phyloP scores from a whole-genome alignment of 64 coral and sea anemone genomes.

The Actinia equina region DNA sequence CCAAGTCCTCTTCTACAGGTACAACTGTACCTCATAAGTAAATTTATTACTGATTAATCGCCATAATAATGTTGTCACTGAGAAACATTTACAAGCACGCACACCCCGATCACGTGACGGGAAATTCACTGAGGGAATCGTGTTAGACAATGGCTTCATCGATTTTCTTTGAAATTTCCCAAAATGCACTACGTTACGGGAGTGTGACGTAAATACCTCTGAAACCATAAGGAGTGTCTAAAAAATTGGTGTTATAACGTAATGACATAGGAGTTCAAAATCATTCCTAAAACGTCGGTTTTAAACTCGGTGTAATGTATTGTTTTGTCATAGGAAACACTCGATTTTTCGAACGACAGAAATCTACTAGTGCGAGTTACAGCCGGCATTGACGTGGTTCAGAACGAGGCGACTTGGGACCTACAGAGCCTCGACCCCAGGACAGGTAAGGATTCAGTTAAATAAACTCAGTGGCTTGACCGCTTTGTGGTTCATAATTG shows the following conservation, averaged over 20 bases:
- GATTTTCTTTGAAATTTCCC: not conserved
- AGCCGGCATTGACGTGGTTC: constrained; percentile 64
- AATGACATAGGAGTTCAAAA: not conserved
- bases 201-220: not conserved
- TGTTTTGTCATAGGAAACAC: constrained; percentile 40
- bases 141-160: too few species aligned
- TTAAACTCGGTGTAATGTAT: not conserved
- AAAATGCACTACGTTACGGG: not conserved
- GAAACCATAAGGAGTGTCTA: not conserved
- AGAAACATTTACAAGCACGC: too few species aligned
- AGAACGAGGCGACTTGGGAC: constrained; percentile 61
- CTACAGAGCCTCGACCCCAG: constrained; percentile 69
- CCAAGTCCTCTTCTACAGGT: constrained; percentile 68
- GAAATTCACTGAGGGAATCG: too few species aligned
- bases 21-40: not conserved
- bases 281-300: not conserved
- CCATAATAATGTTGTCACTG: too few species aligned
- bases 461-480: too few species aligned
- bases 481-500: not conserved
- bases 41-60: too few species aligned
- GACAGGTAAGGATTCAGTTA: constrained; percentile 37
- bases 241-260: too few species aligned
- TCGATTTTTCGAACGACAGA: constrained; percentile 43
- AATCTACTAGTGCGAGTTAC: constrained; percentile 48
- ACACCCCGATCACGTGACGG: too few species aligned